These are phyloP conservation scores for Iguana delicatissima DNA, from an alignment of 2,797 vertebrate species.

Conservation along the genomic window DNA sequence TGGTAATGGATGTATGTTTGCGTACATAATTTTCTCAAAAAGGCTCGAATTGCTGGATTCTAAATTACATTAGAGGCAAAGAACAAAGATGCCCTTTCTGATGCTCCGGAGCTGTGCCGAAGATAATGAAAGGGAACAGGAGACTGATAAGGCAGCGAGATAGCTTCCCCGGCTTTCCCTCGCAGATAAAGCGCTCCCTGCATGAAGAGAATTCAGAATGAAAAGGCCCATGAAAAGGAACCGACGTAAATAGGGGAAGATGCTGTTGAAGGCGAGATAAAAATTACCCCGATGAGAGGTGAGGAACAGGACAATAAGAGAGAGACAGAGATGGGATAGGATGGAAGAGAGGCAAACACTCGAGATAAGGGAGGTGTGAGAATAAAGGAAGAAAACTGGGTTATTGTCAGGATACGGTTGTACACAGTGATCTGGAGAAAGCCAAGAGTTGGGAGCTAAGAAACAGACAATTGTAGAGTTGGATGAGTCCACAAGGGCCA, in stretches of 20 bases:
- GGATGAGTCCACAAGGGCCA: too few species aligned
- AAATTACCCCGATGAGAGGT: slow-evolving; percentile 36
- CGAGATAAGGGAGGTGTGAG: fast-evolving
- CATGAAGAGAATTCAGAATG: slow-evolving; percentile 62
- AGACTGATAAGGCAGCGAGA: slow-evolving; percentile 71
- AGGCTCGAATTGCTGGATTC: slow-evolving; percentile 41
- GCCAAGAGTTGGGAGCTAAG: background rate
- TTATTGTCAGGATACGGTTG: background rate
- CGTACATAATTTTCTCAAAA: slow-evolving; percentile 54
- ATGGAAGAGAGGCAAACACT: slow-evolving; percentile 28
- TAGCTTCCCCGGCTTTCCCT: slow-evolving; percentile 54
- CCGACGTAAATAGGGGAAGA: slow-evolving; percentile 40
- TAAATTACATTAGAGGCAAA: slow-evolving; percentile 65
- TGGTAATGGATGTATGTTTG: slow-evolving; percentile 44
- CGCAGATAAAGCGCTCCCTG: slow-evolving; percentile 62
- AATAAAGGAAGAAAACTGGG: background rate
- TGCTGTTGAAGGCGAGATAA: background rate
- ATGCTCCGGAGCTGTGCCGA: slow-evolving; percentile 61
- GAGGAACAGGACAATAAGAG: slow-evolving; percentile 48
- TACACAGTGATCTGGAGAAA: background rate
- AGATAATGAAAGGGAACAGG: slow-evolving; percentile 75
- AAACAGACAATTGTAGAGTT: background rate
- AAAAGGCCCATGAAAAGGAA: slow-evolving; percentile 57
- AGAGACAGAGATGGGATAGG: background rate
- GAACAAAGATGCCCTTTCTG: slow-evolving; percentile 74